Evolutionary conservation across 2,797 vertebrate genomes (phyloP).

Genomic region (Tauraco hartlaubi): DNA sequence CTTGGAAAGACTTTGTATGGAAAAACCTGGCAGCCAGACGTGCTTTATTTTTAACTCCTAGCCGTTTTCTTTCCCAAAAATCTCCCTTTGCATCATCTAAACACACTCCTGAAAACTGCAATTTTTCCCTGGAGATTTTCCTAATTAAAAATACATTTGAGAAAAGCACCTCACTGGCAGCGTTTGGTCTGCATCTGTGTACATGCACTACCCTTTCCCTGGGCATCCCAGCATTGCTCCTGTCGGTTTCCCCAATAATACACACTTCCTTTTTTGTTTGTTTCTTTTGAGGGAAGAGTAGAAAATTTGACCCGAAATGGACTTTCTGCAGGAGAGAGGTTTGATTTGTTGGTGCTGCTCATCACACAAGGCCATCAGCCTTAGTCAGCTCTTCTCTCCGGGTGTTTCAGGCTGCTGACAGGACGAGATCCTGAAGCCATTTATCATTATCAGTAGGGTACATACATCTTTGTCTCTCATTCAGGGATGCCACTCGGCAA

Average conservation of each 20-base stretch:
- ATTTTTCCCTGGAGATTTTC: neutral
- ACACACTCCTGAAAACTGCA: neutral
- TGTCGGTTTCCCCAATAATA: neutral
- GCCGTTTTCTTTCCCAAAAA: neutral
- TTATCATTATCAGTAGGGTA: neutral
- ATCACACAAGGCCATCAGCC: neutral
- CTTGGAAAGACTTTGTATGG: neutral
- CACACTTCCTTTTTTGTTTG: too few relatives aligned
- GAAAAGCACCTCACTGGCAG: neutral
- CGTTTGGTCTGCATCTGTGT: neutral
- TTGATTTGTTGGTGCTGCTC: neutral
- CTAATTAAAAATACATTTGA: neutral
- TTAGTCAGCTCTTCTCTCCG: neutral
- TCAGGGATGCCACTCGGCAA: neutral
- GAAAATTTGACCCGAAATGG: neutral
- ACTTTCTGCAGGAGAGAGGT: neutral
- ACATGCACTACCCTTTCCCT: neutral
- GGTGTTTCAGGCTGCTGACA: neutral
- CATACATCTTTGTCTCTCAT: neutral
- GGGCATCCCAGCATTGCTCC: neutral
- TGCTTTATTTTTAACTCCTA: neutral
- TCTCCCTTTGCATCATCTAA: neutral
- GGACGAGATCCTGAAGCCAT: neutral
- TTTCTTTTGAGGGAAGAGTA: neutral
- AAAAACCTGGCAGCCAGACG: constrained; percentile 5